These are phyloP conservation scores for Apomyelois bistriatella DNA, from an alignment of 2,888 invertebrate species.

Conservation along the genomic window DNA sequence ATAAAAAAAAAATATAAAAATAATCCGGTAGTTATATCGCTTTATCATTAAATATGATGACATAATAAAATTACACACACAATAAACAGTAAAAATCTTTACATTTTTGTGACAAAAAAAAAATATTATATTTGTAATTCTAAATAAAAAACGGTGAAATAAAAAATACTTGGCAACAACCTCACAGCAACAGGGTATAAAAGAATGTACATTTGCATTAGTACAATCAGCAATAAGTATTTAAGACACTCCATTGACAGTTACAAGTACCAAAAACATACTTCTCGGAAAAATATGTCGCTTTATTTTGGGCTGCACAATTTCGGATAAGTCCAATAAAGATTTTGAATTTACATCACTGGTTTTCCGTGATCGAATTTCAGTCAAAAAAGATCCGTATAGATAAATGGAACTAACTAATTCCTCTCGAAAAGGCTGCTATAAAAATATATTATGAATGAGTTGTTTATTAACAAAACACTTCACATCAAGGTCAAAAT, in stretches of 20 bases:
- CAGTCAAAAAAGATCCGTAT: background rate
- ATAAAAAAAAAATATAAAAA: too few relatives aligned
- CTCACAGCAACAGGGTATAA: background rate
- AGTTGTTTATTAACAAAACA: slow-evolving; percentile 3
- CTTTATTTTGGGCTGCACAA: background rate
- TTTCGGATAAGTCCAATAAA: background rate
- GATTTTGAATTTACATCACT: background rate
- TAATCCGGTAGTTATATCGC: too few relatives aligned
- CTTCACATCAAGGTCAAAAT: slow-evolving; percentile 8
- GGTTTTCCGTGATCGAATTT: background rate
- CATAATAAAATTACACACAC: too few relatives aligned
- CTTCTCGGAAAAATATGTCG: slow-evolving; percentile 8
- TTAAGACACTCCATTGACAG: slow-evolving; percentile 8
- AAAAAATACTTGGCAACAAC: slow-evolving; percentile 1
- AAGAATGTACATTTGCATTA: background rate
- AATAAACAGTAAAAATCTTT: too few relatives aligned
- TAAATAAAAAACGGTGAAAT: background rate
- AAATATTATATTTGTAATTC: too few relatives aligned
- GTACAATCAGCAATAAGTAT: slow-evolving; percentile 9
- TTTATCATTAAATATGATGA: too few relatives aligned
- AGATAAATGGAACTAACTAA: background rate
- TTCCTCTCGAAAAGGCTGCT: background rate
- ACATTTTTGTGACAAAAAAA: too few relatives aligned
- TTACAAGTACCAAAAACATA: slow-evolving; percentile 14
- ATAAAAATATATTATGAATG: slow-evolving; percentile 1